These are phyloP conservation scores for Dasyprocta punctata DNA, from an alignment of 2,113 vertebrate species.

Conservation along the genomic window DNA sequence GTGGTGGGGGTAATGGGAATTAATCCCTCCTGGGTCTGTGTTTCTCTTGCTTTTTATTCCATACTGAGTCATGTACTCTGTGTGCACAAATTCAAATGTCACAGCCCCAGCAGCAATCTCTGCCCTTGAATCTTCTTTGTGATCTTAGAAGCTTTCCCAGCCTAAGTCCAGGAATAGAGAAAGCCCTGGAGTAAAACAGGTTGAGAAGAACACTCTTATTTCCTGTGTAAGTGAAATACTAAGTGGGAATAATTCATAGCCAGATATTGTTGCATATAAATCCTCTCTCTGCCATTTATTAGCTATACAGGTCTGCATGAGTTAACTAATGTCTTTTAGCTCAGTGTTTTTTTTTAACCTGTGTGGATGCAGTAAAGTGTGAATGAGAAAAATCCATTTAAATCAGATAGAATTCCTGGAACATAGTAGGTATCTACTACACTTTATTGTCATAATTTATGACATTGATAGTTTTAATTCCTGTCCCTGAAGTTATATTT, in stretches of 20 bases:
- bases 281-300: constrained; percentile 10
- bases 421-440: background rate
- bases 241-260: constrained; percentile 12
- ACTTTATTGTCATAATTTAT: background rate
- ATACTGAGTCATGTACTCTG: background rate
- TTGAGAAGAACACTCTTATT: background rate
- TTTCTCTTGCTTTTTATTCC: background rate
- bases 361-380: constrained; percentile 25
- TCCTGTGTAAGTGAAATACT: constrained; percentile 21
- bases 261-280: constrained; percentile 1
- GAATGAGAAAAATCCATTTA: constrained; percentile 45
- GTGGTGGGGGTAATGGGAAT: no score
- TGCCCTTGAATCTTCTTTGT: constrained; percentile 42
- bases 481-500: background rate
- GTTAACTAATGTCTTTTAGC: background rate
- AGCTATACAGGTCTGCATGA: background rate
- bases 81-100: background rate
- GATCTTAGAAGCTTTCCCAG: background rate
- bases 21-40: background rate
- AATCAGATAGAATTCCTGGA: background rate
- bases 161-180: background rate
- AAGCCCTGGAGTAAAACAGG: constrained; percentile 23
- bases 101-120: background rate
- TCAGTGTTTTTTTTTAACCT: constrained; percentile 1
- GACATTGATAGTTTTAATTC: constrained; percentile 7